Base-by-base conservation (phyloP, 2,113 vertebrate species). In the Panurus biarmicus region DNA sequence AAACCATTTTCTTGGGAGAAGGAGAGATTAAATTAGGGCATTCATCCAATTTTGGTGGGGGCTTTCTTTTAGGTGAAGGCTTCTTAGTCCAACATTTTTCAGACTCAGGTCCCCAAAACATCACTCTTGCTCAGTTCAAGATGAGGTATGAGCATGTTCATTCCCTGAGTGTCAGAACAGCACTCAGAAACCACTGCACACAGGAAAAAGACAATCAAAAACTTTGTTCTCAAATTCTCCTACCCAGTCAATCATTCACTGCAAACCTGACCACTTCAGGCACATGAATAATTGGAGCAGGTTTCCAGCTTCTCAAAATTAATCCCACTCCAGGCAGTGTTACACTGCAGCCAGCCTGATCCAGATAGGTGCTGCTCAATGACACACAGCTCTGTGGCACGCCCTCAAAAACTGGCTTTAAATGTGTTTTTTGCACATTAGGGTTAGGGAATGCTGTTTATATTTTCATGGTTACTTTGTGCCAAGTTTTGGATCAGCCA, bases 91-190 rank as follows among this genome's bases (percentile, higher is more conserved):
- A 62, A 54, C 8, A 19, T 71, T 86, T 89, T 50, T 53, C 12
- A 60, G n/a, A 42, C 19, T 82, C 50, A 31, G 38, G 42, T 60
- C 23, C 33, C 13, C 0, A 45, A 8, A 75, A 45, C 1, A 1
- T 66, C 42, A 16, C 18, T 21, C 11, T n/a, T 38, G 26, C 24
- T 73, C 3, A 0, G 4, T 36, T 58, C 12, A 44, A 44, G 44
- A 16, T 12, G 12, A 2, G 3, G 3, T 6, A 15, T 19, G 24
- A 28, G 21, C 0, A 0, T 4, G 25, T 29, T 33, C 1, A 0
- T 25, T 51, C n/a, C 58, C 48, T 2, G 0, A 48, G 56, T 42
- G 70, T 10, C 74, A 36, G 33, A 82, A 31, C 38, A 14, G 38
- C 22, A 7, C 76, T 66, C 22, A 11, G 24, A 76, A 85, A 76